Evolutionary conservation across 2,797 vertebrate genomes (phyloP).

Genomic region (Caiman crocodilus): DNA sequence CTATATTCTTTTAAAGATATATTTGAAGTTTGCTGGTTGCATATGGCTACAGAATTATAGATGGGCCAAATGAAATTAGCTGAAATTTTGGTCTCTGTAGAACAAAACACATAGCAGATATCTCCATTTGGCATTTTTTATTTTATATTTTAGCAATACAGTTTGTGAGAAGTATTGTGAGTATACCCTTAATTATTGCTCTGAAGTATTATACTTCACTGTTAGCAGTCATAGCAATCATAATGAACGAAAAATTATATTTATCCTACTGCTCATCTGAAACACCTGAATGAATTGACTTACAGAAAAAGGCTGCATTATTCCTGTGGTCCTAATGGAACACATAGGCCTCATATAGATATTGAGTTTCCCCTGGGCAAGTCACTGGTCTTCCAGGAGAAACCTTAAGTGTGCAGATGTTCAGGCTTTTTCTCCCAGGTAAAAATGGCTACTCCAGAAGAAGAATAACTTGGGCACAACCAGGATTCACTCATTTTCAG

Average conservation of each 20-base stretch:
- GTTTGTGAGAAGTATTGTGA: not conserved
- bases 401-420: too few species aligned
- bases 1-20: constrained; percentile 15
- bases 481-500: too few species aligned
- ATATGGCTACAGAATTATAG: not conserved
- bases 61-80: not conserved
- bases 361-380: too few species aligned
- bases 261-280: not conserved
- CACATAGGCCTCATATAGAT: too few species aligned
- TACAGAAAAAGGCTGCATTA: not conserved
- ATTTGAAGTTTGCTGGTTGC: not conserved
- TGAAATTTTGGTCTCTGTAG: not conserved
- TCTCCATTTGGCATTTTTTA: not conserved
- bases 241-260: not conserved
- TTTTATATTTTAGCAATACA: not conserved
- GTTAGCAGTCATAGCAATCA: not conserved
- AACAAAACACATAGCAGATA: not conserved
- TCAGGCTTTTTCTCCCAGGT: too few species aligned
- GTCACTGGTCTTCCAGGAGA: too few species aligned
- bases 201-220: not conserved
- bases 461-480: too few species aligned
- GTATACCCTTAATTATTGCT: not conserved
- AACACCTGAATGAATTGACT: not conserved
- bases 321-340: not conserved
- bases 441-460: too few species aligned